phyloP scores from a whole-genome alignment of 2,888 invertebrate species.

The Sesamia inferens region DNA sequence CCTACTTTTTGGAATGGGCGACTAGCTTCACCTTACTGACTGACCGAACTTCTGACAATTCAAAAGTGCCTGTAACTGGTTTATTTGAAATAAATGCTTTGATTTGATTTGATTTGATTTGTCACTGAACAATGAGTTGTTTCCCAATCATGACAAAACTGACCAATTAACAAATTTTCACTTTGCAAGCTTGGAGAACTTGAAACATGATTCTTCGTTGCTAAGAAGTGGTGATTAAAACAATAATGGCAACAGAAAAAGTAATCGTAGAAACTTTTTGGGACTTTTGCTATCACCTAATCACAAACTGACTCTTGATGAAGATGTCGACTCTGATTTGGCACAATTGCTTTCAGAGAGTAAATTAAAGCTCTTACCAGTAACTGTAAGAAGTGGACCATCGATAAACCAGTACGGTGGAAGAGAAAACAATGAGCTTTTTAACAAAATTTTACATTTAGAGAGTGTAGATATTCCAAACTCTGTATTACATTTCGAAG shows the following conservation, averaged over 20 bases:
- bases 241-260: slow-evolving; percentile 8
- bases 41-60: too few species aligned
- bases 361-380: slow-evolving; percentile 18
- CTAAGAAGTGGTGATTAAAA: slow-evolving; percentile 3
- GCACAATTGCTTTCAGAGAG: slow-evolving; percentile 13
- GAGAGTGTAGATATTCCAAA: slow-evolving; percentile 14
- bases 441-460: too few species aligned
- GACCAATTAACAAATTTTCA: slow-evolving; percentile 8
- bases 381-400: slow-evolving; percentile 4
- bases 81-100: too few species aligned
- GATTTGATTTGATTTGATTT: too few species aligned
- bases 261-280: not conserved
- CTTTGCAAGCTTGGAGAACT: slow-evolving; percentile 16
- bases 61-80: too few species aligned
- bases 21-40: too few species aligned
- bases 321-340: slow-evolving; percentile 14
- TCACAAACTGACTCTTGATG: slow-evolving; percentile 20
- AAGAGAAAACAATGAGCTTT: not conserved
- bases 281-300: slow-evolving; percentile 13
- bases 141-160: slow-evolving; percentile 3
- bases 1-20: too few species aligned
- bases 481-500: not conserved
- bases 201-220: not conserved
- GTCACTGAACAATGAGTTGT: not conserved
- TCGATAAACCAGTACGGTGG: not conserved